phyloP scores from a whole-genome alignment of 2,113 vertebrate species.

The Antechinus stuartii region DNA sequence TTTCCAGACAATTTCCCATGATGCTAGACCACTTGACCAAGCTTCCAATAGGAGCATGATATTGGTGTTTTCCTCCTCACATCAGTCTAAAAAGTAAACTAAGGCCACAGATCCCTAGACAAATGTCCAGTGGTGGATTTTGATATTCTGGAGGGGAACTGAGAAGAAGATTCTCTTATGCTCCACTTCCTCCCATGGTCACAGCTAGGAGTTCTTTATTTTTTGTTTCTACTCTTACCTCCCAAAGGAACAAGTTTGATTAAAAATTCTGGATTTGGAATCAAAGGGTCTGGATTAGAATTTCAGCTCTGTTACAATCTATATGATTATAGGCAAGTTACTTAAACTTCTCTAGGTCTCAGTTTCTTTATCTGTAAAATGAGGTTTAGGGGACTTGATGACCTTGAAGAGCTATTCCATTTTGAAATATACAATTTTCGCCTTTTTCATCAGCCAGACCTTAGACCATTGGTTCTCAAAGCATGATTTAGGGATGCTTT shows the following conservation, averaged over 20 bases:
- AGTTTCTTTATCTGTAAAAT: background rate
- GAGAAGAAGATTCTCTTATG: background rate
- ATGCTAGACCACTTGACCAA: background rate
- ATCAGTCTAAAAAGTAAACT: background rate
- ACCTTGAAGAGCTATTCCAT: background rate
- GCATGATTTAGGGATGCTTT: background rate
- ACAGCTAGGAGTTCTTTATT: background rate
- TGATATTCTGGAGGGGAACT: background rate
- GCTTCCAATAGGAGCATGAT: background rate
- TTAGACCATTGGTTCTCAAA: background rate
- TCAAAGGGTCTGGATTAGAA: background rate
- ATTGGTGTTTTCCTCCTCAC: background rate
- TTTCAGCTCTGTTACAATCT: background rate
- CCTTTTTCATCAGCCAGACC: background rate
- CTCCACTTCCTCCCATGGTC: background rate
- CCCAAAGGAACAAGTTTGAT: background rate
- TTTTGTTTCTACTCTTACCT: background rate
- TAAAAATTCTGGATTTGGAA: background rate
- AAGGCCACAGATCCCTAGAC: fast-evolving
- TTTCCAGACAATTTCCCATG: background rate
- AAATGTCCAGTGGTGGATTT: background rate
- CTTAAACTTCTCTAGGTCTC: background rate
- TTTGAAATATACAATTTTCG: background rate
- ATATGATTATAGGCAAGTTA: background rate
- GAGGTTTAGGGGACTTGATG: background rate